phyloP scores from a whole-genome alignment of 2,797 vertebrate species.

The Tragelaphus oryx region DNA sequence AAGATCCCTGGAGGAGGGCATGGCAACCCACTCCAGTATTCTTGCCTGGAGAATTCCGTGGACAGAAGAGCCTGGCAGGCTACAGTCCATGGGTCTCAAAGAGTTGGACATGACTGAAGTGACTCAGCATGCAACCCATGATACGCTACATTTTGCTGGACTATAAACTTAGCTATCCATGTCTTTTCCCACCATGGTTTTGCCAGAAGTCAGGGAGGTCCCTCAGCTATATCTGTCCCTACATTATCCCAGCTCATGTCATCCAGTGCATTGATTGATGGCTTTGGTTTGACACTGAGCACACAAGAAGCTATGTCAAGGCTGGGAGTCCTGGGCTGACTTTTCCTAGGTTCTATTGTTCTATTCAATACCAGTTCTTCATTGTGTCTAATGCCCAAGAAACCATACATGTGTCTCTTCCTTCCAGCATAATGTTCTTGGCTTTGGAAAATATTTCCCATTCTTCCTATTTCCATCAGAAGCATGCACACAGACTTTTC shows the following conservation, averaged over 20 bases:
- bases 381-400: not conserved
- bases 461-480: not conserved
- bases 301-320: not conserved
- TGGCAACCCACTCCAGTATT: not conserved
- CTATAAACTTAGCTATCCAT: not conserved
- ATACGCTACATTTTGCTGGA: not conserved
- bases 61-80: not conserved
- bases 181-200: not conserved
- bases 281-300: not conserved
- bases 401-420: not conserved
- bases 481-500: not conserved
- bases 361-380: not conserved
- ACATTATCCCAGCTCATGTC: not conserved
- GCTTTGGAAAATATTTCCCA: not conserved
- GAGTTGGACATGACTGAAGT: not conserved
- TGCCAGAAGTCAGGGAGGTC: not conserved
- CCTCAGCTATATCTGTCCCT: not conserved
- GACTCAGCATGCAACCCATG: not conserved
- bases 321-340: not conserved
- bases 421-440: not conserved
- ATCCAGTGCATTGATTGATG: not conserved
- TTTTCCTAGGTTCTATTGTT: not conserved
- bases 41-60: not conserved
- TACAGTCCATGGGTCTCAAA: not conserved
- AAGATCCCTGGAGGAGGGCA: not conserved